phyloP scores from a whole-genome alignment of 2,797 vertebrate genomes.

The Ispidina picta region DNA sequence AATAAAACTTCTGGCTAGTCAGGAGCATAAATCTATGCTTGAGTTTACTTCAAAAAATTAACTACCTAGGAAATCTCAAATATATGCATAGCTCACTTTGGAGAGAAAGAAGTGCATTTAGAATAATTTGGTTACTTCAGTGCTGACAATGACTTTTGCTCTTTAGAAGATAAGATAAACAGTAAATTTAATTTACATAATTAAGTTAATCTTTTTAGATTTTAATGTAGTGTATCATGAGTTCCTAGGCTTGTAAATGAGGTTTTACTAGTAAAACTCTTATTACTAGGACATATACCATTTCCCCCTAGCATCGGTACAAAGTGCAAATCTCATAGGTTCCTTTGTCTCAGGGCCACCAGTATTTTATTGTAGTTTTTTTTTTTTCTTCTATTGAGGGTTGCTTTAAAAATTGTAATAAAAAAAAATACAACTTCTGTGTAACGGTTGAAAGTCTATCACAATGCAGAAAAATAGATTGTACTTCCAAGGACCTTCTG shows the following conservation, averaged over 20 bases:
- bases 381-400: slow-evolving; percentile 54
- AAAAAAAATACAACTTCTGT: slow-evolving; percentile 62
- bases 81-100: slow-evolving; percentile 15
- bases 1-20: background rate
- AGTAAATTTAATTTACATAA: slow-evolving; percentile 68
- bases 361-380: slow-evolving; percentile 42
- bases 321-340: slow-evolving; percentile 25
- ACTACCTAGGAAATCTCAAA: background rate
- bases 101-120: slow-evolving; percentile 25
- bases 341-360: slow-evolving; percentile 48
- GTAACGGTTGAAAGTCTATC: slow-evolving; percentile 78
- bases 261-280: slow-evolving; percentile 65
- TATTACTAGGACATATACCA: slow-evolving; percentile 52
- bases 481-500: slow-evolving; percentile 83
- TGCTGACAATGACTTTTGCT: slow-evolving; percentile 64
- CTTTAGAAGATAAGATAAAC: slow-evolving; percentile 61
- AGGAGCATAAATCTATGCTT: background rate
- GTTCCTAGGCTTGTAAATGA: slow-evolving; percentile 63
- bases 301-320: slow-evolving; percentile 42
- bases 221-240: slow-evolving; percentile 65
- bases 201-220: slow-evolving; percentile 71
- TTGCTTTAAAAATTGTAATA: slow-evolving; percentile 75
- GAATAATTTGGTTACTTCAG: slow-evolving; percentile 37
- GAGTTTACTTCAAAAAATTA: slow-evolving; percentile 14
- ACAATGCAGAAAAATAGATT: slow-evolving; percentile 87